Evolutionary conservation across 2,797 vertebrate genomes (phyloP).

Genomic region (Brachymystax lenok): DNA sequence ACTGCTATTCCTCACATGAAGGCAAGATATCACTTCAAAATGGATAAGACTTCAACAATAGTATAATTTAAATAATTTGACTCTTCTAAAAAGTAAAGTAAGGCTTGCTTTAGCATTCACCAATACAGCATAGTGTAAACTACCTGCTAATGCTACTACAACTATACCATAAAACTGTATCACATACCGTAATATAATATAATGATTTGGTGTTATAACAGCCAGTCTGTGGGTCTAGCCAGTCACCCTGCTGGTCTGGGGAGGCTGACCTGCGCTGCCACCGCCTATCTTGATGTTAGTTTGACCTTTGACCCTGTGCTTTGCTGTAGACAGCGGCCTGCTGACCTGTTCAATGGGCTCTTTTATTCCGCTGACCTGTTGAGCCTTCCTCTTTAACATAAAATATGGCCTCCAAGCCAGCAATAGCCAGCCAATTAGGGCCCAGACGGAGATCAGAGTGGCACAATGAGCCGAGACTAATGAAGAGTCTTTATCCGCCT

Average conservation of each 20-base stretch:
- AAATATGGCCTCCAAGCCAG: constrained; percentile 80
- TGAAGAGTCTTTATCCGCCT: constrained; percentile 84
- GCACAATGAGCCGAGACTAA: constrained; percentile 88
- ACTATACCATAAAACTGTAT: background rate
- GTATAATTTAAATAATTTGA: too few species aligned
- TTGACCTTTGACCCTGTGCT: constrained; percentile 76
- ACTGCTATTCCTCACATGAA: background rate
- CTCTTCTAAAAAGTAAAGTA: too few species aligned
- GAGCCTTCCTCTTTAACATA: constrained; percentile 83
- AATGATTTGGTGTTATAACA: constrained; percentile 26
- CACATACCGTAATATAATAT: background rate
- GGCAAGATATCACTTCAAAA: background rate
- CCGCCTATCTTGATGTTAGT: constrained; percentile 78
- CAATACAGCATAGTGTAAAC: too few species aligned
- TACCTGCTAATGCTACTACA: too few species aligned
- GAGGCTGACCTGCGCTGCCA: constrained; percentile 68
- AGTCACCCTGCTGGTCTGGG: constrained; percentile 46
- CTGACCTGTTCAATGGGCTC: constrained; percentile 85
- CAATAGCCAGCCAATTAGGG: constrained; percentile 79
- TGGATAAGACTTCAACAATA: background rate
- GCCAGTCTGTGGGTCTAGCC: constrained; percentile 64
- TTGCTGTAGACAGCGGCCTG: constrained; percentile 65
- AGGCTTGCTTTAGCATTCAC: too few species aligned
- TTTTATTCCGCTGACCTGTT: constrained; percentile 87
- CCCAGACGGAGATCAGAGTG: constrained; percentile 78